These are phyloP conservation scores for Perccottus glenii DNA, from an alignment of 2,113 vertebrate species.

Conservation along the genomic window DNA sequence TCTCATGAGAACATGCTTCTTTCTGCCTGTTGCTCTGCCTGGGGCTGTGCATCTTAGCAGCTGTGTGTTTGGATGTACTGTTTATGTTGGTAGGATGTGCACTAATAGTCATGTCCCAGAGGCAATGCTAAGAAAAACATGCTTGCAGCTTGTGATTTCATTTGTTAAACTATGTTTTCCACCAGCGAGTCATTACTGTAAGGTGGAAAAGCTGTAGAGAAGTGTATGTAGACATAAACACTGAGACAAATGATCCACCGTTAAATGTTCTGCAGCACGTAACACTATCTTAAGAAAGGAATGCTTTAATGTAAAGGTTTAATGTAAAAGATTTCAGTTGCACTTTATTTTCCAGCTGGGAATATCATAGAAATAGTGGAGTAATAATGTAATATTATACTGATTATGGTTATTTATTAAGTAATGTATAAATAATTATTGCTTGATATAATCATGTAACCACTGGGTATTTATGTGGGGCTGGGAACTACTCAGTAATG, in stretches of 20 bases:
- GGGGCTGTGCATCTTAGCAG: constrained; percentile 40
- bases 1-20: constrained; percentile 57
- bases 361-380: too few species aligned
- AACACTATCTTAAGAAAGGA: constrained; percentile 41
- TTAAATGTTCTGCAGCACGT: constrained; percentile 28
- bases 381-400: too few species aligned
- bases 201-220: constrained; percentile 6
- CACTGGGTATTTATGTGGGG: too few species aligned
- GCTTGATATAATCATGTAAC: too few species aligned
- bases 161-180: constrained; percentile 30
- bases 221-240: not conserved
- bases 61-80: constrained; percentile 18
- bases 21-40: constrained; percentile 44
- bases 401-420: too few species aligned
- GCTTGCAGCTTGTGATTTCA: constrained; percentile 16
- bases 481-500: too few species aligned
- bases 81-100: constrained; percentile 39
- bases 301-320: constrained; percentile 63
- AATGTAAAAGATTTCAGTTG: too few species aligned
- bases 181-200: constrained; percentile 7
- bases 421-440: too few species aligned
- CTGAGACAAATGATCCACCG: constrained; percentile 16
- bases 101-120: constrained; percentile 35
- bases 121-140: constrained; percentile 36
- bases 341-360: too few species aligned